These are phyloP conservation scores for Picathartes gymnocephalus DNA, from an alignment of 2,113 vertebrate species.

Conservation along the genomic window DNA sequence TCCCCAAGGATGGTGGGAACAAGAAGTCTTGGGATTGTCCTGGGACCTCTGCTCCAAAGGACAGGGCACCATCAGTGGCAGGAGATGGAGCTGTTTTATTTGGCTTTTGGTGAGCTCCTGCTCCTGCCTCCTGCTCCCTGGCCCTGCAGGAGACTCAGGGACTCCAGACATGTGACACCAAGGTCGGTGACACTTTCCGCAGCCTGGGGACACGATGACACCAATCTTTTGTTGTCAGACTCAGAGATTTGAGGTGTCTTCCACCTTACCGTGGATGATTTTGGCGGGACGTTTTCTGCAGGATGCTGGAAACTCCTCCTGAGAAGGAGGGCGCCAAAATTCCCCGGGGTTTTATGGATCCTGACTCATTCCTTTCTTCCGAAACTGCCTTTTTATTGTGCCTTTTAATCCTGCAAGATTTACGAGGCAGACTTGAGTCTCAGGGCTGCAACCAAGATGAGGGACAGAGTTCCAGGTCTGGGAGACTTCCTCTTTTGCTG, in stretches of 20 bases:
- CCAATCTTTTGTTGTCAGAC: neutral
- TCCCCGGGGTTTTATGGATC: neutral
- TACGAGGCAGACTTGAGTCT: neutral
- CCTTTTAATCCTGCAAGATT: neutral
- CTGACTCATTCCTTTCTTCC: neutral
- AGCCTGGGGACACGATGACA: neutral
- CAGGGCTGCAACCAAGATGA: slow-evolving; percentile 2
- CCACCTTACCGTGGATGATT: neutral
- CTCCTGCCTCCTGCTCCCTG: neutral
- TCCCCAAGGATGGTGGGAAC: neutral
- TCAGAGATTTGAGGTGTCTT: neutral
- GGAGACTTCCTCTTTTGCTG: neutral
- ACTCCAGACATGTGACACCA: neutral
- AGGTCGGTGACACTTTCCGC: neutral
- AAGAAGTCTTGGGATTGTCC: neutral
- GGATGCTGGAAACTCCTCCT: neutral
- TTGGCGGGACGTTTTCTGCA: neutral
- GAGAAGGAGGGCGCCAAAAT: neutral
- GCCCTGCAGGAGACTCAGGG: neutral
- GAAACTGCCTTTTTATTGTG: neutral
- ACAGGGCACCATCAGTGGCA: neutral
- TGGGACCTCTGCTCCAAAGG: neutral
- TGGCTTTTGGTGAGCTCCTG: neutral
- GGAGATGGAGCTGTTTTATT: neutral
- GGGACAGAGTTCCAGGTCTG: neutral